phyloP scores from a whole-genome alignment of 2,113 vertebrate species.

The Oryzias melastigma region DNA sequence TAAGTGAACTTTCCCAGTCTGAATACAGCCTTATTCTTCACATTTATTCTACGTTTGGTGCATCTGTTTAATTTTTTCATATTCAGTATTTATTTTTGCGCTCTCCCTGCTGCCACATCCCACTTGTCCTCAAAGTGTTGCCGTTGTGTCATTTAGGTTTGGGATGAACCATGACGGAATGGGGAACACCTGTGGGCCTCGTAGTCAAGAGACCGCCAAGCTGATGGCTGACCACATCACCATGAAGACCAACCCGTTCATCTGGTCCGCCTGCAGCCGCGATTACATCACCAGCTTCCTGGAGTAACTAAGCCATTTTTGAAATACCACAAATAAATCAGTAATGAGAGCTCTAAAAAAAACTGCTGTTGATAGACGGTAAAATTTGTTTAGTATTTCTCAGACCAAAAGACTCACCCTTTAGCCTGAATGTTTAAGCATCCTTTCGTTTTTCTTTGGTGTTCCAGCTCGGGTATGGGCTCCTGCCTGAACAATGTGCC shows the following conservation, averaged over 20 bases:
- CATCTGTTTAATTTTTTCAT: too few relatives aligned
- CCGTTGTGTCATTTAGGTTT: slow-evolving; percentile 80
- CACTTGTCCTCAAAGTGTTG: slow-evolving; percentile 31
- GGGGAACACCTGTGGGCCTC: slow-evolving; percentile 91
- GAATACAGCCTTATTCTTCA: too few relatives aligned
- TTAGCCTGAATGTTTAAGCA: not conserved
- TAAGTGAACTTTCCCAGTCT: too few relatives aligned
- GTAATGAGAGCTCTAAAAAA: slow-evolving; percentile 23
- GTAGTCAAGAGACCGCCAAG: slow-evolving; percentile 93
- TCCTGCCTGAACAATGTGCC: slow-evolving; percentile 94
- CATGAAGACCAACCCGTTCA: slow-evolving; percentile 98
- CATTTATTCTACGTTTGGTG: too few relatives aligned
- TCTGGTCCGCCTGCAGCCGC: slow-evolving; percentile 96
- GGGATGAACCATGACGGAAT: slow-evolving; percentile 99
- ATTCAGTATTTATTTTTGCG: slow-evolving; percentile 21
- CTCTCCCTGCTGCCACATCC: not conserved
- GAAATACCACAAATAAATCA: slow-evolving; percentile 41
- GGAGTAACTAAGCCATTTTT: slow-evolving; percentile 84
- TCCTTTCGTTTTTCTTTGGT: not conserved
- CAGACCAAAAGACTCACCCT: not conserved
- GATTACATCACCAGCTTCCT: slow-evolving; percentile 99
- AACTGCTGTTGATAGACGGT: not conserved
- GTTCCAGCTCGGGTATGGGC: slow-evolving; percentile 89
- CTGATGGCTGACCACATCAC: slow-evolving; percentile 99
- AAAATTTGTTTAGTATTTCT: not conserved